Percentiles rank a stretch among this genome's conserved stretches.
These are phyloP conservation scores for Ophthalmolycus amberensis DNA, from an alignment of 2,113 vertebrate species.

Conservation along the genomic window DNA sequence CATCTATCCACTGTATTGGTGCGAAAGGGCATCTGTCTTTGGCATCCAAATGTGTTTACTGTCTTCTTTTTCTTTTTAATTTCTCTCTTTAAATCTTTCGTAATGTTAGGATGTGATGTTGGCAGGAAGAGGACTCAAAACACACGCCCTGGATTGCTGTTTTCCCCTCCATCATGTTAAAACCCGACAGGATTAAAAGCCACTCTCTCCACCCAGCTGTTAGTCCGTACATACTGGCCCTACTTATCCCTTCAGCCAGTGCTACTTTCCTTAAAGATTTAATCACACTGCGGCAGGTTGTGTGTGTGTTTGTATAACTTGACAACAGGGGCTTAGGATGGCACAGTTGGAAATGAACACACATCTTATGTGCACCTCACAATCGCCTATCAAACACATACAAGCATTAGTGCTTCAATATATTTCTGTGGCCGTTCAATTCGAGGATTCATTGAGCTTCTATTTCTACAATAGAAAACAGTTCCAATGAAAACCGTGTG, in stretches of 20 bases:
- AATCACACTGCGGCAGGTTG: conserved; percentile 58
- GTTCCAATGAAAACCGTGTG: neutral
- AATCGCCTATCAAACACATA: conserved; percentile 19
- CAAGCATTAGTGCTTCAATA: conserved; percentile 6
- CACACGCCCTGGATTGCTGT: conserved; percentile 47
- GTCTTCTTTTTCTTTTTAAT: conserved; percentile 18
- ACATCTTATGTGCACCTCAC: conserved; percentile 23
- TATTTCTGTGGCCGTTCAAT: neutral
- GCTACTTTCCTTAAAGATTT: conserved; percentile 74
- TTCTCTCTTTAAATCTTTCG: conserved; percentile 21
- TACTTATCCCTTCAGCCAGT: conserved; percentile 72
- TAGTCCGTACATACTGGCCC: conserved; percentile 62
- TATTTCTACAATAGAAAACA: neutral
- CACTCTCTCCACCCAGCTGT: conserved; percentile 73
- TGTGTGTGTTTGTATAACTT: conserved; percentile 32
- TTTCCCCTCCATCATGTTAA: conserved; percentile 63
- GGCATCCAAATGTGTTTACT: conserved; percentile 11
- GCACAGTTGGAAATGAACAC: conserved; percentile 24
- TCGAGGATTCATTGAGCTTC: neutral
- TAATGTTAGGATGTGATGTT: conserved; percentile 34
- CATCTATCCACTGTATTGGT: neutral
- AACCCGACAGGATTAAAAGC: conserved; percentile 70
- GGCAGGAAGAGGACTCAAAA: conserved; percentile 32
- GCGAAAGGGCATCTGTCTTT: neutral
- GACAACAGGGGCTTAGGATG: conserved; percentile 29